These are phyloP conservation scores for Diacarnus erythraeanus DNA, from an alignment of 37 sponge, comb jelly and placozoan species.

Conservation along the genomic window DNA sequence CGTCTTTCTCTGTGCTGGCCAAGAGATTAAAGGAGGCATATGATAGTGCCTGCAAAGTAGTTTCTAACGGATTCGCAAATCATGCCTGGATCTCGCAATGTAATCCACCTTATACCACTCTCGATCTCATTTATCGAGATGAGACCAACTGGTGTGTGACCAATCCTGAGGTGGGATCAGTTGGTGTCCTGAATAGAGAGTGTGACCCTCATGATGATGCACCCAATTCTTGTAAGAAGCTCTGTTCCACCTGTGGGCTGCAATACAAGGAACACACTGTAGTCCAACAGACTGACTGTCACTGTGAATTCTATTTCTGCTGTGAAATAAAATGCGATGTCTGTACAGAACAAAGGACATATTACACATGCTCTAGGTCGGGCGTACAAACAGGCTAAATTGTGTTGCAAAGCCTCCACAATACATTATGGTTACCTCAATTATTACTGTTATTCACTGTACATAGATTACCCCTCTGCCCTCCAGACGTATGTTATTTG, in stretches of 20 bases:
- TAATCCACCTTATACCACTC: neutral
- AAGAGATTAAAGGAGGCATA: slow-evolving; percentile 11
- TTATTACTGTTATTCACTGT: no score
- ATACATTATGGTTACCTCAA: no score
- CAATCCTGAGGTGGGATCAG: slow-evolving; percentile 14
- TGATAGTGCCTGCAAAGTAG: slow-evolving; percentile 23
- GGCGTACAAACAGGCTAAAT: no score
- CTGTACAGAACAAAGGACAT: neutral
- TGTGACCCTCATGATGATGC: slow-evolving; percentile 25
- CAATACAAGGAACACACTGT: neutral
- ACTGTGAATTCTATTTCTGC: slow-evolving; percentile 40
- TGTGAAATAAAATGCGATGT: slow-evolving; percentile 33
- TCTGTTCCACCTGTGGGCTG: slow-evolving; percentile 22
- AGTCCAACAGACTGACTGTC: neutral
- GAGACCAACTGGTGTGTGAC: slow-evolving; percentile 17
- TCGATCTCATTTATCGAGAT: neutral
- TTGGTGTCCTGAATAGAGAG: slow-evolving; percentile 23
- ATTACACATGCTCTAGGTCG: slow-evolving; percentile 20
- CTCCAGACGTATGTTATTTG: no score
- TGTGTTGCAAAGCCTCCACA: no score
- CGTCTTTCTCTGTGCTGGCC: slow-evolving; percentile 17
- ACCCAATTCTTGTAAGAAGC: slow-evolving; percentile 15
- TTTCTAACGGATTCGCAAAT: neutral
- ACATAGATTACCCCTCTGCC: no score
- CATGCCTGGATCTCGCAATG: slow-evolving; percentile 15